A percentile compares a stretch with the other conserved stretches of the same genome.
Conservation (phyloP, 2,797 vertebrate species). For the Prionace glauca region DNA sequence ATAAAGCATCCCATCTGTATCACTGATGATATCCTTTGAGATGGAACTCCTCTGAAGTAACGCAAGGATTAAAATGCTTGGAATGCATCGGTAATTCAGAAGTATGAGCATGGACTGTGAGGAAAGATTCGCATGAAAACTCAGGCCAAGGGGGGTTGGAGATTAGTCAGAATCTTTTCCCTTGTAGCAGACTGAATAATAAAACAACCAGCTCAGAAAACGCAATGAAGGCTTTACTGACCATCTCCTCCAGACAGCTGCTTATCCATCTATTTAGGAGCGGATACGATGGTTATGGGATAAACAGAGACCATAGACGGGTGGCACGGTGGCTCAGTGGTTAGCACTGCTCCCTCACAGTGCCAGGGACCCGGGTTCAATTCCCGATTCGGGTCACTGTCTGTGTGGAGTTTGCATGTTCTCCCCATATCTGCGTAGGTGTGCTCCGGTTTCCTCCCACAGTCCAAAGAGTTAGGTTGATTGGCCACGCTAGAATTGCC, state of each 20-base stretch:
- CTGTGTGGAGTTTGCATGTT: too few species aligned
- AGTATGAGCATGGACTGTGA: not conserved
- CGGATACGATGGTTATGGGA: not conserved
- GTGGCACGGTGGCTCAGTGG: too few species aligned
- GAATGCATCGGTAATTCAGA: not conserved
- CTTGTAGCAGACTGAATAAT: not conserved
- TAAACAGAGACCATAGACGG: too few species aligned
- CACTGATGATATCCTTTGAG: not conserved
- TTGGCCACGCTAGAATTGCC: too few species aligned
- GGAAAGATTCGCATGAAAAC: not conserved
- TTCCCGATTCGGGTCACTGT: too few species aligned
- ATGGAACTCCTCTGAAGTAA: not conserved
- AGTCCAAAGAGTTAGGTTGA: too few species aligned
- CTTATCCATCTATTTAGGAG: not conserved
- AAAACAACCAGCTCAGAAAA: not conserved
- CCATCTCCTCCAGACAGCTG: not conserved
- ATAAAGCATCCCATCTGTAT: not conserved
- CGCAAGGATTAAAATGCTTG: not conserved
- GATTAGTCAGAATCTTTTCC: not conserved
- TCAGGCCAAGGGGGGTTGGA: not conserved
- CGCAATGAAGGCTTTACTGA: not conserved
- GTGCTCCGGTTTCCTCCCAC: too few species aligned
- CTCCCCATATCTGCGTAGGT: too few species aligned
- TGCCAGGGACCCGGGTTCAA: too few species aligned
- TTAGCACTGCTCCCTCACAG: too few species aligned